phyloP scores from a whole-genome alignment of 2,797 vertebrate species.

The Heliangelus exortis region DNA sequence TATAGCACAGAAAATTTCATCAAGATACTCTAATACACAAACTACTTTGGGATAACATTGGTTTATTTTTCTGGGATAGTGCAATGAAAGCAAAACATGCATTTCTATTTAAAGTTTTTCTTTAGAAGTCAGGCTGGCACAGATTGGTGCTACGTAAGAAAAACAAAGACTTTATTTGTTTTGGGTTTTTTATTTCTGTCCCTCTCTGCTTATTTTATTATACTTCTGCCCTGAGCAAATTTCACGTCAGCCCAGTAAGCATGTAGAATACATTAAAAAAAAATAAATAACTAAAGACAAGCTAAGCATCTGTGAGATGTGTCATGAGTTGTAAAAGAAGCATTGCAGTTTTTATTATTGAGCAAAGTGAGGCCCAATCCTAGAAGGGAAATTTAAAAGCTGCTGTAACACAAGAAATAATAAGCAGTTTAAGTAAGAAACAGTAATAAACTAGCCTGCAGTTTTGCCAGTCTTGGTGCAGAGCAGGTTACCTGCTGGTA shows the following conservation, averaged over 20 bases:
- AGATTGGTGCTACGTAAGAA: not conserved
- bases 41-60: conserved; percentile 40
- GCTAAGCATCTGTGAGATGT: not conserved
- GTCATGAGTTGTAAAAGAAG: not conserved
- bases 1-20: conserved; percentile 1
- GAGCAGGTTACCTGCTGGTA: not conserved
- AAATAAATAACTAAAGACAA: not conserved
- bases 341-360: not conserved
- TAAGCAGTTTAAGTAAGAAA: not conserved
- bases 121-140: conserved; percentile 35
- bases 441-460: not conserved
- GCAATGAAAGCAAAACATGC: conserved; percentile 15
- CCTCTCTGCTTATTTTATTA: conserved; percentile 22
- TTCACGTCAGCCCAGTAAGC: not conserved
- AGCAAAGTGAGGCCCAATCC: not conserved
- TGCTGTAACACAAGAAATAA: not conserved
- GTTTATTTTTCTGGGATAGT: conserved; percentile 46
- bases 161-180: conserved; percentile 15
- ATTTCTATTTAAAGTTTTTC: conserved; percentile 49
- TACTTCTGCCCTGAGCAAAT: not conserved
- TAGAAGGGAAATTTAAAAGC: not conserved
- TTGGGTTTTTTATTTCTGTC: not conserved
- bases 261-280: not conserved
- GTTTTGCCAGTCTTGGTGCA: not conserved
- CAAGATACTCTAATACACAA: not conserved